Evolutionary conservation across 1,140 invertebrate genomes (phyloP), one percentile per base, ranked within the genome.

Genomic region (Magallana angulata): DNA sequence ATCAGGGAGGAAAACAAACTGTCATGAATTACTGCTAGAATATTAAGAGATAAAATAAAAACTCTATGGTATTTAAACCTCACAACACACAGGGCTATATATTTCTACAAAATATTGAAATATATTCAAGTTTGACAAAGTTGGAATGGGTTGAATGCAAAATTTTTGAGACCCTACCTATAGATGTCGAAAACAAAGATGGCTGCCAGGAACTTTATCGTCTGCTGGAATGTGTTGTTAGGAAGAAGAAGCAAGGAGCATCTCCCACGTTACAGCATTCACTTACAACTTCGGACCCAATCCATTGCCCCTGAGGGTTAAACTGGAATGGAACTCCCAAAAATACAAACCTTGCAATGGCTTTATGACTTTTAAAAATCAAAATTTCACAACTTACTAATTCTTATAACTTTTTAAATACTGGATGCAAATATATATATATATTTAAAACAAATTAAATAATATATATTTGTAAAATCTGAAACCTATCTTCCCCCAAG

Each of bases 151-250:
- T 18, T 76, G 68, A 76, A 76, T 24, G 7, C 36, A 76, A 76
- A 76, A 76, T 24, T 76, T 64, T n/a, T 57, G 81, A 86, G 62
- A 24, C 57, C 85, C 85, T 86, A 86, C 85, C 85, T 86, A 86
- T 68, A 58, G 71, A 86, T 80, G 85, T 86, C 85, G 85, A 86
- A 86, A 86, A 86, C 85, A 86, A 86, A 86, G 76, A 86, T 86
- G 85, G 85, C 85, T 76, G 85, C 85, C 85, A 80, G 85, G 85
- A 80, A 71, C 58, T 86, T 58, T 36, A 76, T 76, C 85, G 64
- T 58, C 85, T 76, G 85, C 85, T 86, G 85, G 85, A 86, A 86
- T 86, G 85, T 86, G 81, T 82, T 82, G 81, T 82, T 58, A 86
- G 85, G 71, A 64, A 59, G 84, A 71, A 71, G 85, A 86, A 80